phyloP scores from a whole-genome alignment of 2,888 invertebrate genomes.

The Eupithecia vulgata region DNA sequence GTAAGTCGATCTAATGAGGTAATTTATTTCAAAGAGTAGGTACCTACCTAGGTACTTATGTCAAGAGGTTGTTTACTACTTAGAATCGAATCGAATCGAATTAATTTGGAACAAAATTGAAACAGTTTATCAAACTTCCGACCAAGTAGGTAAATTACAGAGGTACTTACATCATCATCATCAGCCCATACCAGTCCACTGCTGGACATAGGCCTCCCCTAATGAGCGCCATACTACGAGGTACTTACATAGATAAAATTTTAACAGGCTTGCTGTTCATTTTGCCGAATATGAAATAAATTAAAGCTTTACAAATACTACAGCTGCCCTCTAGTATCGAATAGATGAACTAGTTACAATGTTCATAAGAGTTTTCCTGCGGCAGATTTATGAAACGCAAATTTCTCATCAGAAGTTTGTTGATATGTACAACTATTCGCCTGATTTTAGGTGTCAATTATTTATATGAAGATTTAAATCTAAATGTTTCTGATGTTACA shows the following conservation, averaged over 20 bases:
- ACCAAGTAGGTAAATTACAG: neutral
- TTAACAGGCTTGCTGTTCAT: neutral
- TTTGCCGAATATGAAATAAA: neutral
- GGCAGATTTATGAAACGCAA: neutral
- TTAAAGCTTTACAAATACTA: neutral
- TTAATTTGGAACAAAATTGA: neutral
- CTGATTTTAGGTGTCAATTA: too few species aligned
- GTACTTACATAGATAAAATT: neutral
- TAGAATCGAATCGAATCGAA: too few species aligned
- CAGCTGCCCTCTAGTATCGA: constrained; percentile 33
- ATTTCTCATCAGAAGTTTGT: neutral
- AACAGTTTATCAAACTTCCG: neutral
- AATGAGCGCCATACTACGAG: too few species aligned
- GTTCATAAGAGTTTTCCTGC: neutral
- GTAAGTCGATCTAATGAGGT: too few species aligned
- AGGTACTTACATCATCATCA: too few species aligned
- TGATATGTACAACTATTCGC: neutral
- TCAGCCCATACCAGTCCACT: too few species aligned
- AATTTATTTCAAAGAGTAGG: too few species aligned
- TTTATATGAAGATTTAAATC: too few species aligned
- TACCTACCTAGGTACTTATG: too few species aligned
- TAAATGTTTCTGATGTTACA: too few species aligned
- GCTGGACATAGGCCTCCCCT: too few species aligned
- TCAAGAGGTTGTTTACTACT: too few species aligned
- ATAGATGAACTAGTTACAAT: constrained; percentile 17